Evolutionary conservation across 2,113 vertebrate species (phyloP), one percentile per base, ranked within the genome.

Genomic region (Pteropus alecto): DNA sequence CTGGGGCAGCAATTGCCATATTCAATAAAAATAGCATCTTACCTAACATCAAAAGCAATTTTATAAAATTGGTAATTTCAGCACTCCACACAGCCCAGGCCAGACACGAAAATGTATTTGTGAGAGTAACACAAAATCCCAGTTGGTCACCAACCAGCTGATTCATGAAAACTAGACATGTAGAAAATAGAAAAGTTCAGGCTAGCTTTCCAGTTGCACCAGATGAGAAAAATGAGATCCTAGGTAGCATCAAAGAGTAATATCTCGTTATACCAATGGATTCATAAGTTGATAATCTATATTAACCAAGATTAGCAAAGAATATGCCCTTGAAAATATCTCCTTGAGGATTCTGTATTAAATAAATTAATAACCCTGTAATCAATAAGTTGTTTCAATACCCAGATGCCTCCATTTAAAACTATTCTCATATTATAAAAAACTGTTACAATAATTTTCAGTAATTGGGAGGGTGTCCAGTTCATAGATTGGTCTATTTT

Each of bases 11-110:
- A 94, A 97, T 97, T 90, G 94, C 96, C 0, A 2, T 85, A 74
- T 78, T 96, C 96, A 96, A 96, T 97, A 98, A 97, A 98, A 97
- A 97, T 54, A 97, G 74, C 93, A 85, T 94, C 94, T 96, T 85
- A 70, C 79, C 74, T 83, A 93, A 96, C 83, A 96, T 97, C 94
- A 97, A 94, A 90, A 95, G 93, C 97, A 97, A 97, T 98, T 97
- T 97, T 92, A 96, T 87, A n/a, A 97, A 98, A 98, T 97, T 97
- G 97, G 94, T 98, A 93, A 98, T 98, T 96, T 96, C 51, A 93
- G 65, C 89, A 68, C 63, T 89, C 58, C 33, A 60, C 74, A 43
- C 56, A 92, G 90, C 15, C 78, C 63, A 51, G 35, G 83, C 68
- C 78, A 58, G 73, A 63, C 84, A 35, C 48, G 74, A 68, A 71